Base-by-base conservation (phyloP, 2,888 invertebrate genomes). In the Lobophora halterata region DNA sequence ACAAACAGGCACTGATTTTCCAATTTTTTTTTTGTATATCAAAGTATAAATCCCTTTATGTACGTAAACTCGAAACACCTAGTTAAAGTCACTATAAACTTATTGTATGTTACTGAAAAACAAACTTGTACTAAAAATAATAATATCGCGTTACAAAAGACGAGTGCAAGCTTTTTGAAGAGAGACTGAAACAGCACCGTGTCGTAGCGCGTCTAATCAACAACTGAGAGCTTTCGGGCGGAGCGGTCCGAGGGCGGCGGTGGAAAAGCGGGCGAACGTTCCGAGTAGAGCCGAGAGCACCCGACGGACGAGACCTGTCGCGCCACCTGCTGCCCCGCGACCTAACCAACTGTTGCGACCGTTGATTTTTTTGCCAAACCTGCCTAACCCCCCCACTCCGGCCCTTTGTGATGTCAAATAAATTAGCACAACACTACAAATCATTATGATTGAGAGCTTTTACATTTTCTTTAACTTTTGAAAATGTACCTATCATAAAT, bases 211-310 rank as follows among this genome's bases (percentile, higher is more conserved):
- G 79, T 62, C 74, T 79, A 75, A 74, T 73, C 71, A 74, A 59
- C 65, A 73, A 86, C 86, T 85, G 81, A 61, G 72, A 76, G 86
- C 85, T 85, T 85, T 86, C 85, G 77, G 83, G 79, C 82, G 81
- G 78, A 59, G 65, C 68, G 73, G 78, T n/a, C n/a, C n/a, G 80
- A 81, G 82, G 83, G 81, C 82, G 82, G 83, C 74, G 71, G 73
- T 64, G 78, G 74, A 75, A 76, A 74, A 72, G 61, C 67, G 53
- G 51, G 44, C 71, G 73, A 71, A 38, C 14, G 45, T 3, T 25
- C 57, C 74, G 76, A 65, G 47, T 41, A 40, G 69, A 65, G 46
- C 41, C 77, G 76, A 73, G 46, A 45, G 49, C 45, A 34, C 52
- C 63, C 73, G 75, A 71, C 56, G 19, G 44, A 55, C 69, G 82